Evolutionary conservation across 2,113 vertebrate species (phyloP).

Genomic region (Sceloporus tristichus): DNA sequence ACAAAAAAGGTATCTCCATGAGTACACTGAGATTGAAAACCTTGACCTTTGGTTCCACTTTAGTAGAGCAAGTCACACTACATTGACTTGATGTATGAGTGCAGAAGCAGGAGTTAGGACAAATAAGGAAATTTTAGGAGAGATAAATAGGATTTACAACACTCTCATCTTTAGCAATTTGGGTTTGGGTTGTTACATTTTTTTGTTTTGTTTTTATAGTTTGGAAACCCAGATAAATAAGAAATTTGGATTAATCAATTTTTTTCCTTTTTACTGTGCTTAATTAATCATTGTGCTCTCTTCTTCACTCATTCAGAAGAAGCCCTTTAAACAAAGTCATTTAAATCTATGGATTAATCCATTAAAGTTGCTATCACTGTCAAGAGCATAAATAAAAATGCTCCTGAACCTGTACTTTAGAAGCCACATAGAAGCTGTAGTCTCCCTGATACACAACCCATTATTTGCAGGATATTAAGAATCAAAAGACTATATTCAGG

Average conservation of each 20-base stretch:
- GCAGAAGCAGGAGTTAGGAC: constrained; percentile 34
- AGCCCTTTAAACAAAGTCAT: constrained; percentile 45
- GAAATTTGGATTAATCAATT: constrained; percentile 63
- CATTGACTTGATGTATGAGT: constrained; percentile 58
- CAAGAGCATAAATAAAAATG: constrained; percentile 37
- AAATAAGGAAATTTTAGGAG: constrained; percentile 47
- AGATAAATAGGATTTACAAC: constrained; percentile 64
- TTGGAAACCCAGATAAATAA: constrained; percentile 66
- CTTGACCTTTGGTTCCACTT: constrained; percentile 65
- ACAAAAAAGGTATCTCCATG: constrained; percentile 55
- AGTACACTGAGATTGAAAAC: constrained; percentile 60
- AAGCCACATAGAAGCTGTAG: constrained; percentile 21
- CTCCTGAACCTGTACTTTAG: constrained; percentile 28
- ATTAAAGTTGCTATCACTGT: constrained; percentile 55
- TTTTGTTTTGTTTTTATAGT: constrained; percentile 32
- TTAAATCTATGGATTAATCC: constrained; percentile 52
- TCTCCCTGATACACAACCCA: constrained; percentile 13
- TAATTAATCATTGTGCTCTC: constrained; percentile 60
- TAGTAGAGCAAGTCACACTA: constrained; percentile 43
- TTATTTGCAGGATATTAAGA: constrained; percentile 34
- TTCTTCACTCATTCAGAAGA: constrained; percentile 42
- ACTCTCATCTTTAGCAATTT: constrained; percentile 54
- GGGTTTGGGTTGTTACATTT: not conserved
- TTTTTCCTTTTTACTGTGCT: constrained; percentile 61
- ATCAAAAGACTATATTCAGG: not conserved